These are phyloP conservation scores for Electrophaes corylata DNA, from an alignment of 2,888 invertebrate species.

Conservation along the genomic window DNA sequence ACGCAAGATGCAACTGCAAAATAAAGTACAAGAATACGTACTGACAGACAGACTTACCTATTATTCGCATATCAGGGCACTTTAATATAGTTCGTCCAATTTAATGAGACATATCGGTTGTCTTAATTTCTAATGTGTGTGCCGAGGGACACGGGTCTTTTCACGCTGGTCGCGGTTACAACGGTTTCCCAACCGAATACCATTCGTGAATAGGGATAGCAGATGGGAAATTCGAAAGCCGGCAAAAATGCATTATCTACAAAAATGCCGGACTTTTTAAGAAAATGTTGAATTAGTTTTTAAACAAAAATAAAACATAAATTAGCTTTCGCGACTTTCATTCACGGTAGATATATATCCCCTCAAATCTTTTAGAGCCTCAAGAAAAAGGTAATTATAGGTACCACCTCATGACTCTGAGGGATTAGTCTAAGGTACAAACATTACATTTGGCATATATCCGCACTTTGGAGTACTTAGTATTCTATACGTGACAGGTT, in stretches of 20 bases:
- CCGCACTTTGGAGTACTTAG: too few relatives aligned
- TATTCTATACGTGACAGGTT: too few relatives aligned
- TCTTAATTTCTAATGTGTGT: slow-evolving; percentile 39
- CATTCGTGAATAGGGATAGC: slow-evolving; percentile 43
- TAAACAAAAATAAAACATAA: too few relatives aligned
- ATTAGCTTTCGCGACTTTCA: too few relatives aligned
- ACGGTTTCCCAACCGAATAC: slow-evolving; percentile 83
- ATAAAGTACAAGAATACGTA: slow-evolving; percentile 30
- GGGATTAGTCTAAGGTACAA: too few relatives aligned
- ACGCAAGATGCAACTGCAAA: slow-evolving; percentile 26
- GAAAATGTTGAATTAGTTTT: too few relatives aligned
- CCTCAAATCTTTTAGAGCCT: too few relatives aligned
- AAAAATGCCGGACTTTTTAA: neutral
- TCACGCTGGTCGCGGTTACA: slow-evolving; percentile 62
- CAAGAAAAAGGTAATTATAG: too few relatives aligned
- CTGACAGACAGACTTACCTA: slow-evolving; percentile 71
- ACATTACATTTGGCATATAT: too few relatives aligned
- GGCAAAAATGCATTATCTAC: neutral
- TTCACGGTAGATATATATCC: too few relatives aligned
- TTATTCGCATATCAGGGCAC: slow-evolving; percentile 79
- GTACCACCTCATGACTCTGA: too few relatives aligned
- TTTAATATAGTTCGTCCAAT: slow-evolving; percentile 76
- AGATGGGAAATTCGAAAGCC: slow-evolving; percentile 18
- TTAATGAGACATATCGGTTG: slow-evolving; percentile 61
- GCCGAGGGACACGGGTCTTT: slow-evolving; percentile 49